Percentiles rank a stretch among this genome's conserved stretches.
phyloP scores from a whole-genome alignment of 2,888 invertebrate species.

The Ctenicera cuprea region DNA sequence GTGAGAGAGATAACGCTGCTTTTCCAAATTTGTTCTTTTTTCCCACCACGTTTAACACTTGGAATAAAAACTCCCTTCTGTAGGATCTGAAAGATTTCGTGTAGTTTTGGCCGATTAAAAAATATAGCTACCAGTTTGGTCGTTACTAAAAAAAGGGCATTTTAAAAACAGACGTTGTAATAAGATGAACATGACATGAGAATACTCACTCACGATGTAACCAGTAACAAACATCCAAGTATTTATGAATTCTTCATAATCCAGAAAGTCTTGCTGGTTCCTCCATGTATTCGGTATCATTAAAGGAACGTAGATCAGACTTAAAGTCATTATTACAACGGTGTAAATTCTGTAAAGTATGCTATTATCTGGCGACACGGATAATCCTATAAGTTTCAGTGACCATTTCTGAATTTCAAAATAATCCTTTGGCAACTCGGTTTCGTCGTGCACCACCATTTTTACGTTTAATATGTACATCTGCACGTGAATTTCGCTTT shows the following conservation, averaged over 20 bases:
- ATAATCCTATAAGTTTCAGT: too few species aligned
- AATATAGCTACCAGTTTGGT: background rate
- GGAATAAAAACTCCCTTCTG: background rate
- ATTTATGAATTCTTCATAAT: background rate
- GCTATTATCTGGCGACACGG: too few species aligned
- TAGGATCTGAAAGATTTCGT: background rate
- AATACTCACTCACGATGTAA: background rate
- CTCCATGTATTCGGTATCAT: background rate
- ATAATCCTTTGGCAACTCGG: too few species aligned
- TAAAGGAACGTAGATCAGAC: too few species aligned
- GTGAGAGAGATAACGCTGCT: background rate
- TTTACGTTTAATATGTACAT: too few species aligned
- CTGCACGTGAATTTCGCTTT: too few species aligned
- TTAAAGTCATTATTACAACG: too few species aligned
- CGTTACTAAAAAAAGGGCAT: background rate
- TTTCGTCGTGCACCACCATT: too few species aligned
- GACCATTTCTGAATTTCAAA: too few species aligned
- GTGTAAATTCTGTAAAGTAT: too few species aligned
- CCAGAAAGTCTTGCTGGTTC: background rate
- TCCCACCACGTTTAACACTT: background rate
- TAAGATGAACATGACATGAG: too few species aligned
- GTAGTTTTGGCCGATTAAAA: background rate
- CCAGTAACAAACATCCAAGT: background rate
- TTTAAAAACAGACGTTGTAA: too few species aligned
- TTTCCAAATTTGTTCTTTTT: background rate